Base-by-base conservation (phyloP, 2,888 invertebrate genomes). In the Drosophila antonietae region DNA sequence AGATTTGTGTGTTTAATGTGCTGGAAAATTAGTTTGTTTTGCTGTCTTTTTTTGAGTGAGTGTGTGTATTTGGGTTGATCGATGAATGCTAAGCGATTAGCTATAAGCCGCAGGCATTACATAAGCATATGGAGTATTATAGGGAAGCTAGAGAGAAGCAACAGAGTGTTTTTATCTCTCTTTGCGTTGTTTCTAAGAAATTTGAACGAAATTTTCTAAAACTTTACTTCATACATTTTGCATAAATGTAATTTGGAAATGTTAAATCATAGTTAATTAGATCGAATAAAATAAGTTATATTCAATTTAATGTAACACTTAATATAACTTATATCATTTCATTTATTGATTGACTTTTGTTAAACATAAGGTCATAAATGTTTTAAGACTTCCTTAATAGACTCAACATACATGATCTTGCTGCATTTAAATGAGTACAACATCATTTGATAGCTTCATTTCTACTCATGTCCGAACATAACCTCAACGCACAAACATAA, bases 21-120 rank as follows among this genome's bases (percentile, higher is more conserved):
- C 73, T 71, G 81, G 83, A 88, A 86, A 90, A 90, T 86, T 88
- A 78, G 88, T 82, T 89, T 71, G 74, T 70, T 72, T 83, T 81
- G 73, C 53, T 75, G 80, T 80, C 80, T 77, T 55, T 68, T 78
- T 70, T 72, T 83, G 10, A 69, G 44, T 69, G 56, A 69, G 47
- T 59, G 67, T 43, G 56, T 69, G 59, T 75, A 43, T 60, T 73
- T 35, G 57, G 14, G n/a, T 20, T 8, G 20, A 41, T 46, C 46
- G 41, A 7, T 33, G 31, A 8, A 18, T 12, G 23, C 9, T 10
- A 44, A n/a, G 43, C 61, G 69, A 70, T 70, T 70, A 71, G 56
- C 28, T 23, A 23, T 71, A 31, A 57, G 51, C 62, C 70, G 55
- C 69, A 55, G 43, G 14, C 33, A 1, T n/a, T 12, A 46, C 37